These are phyloP conservation scores for Adoxophyes honmai DNA, from an alignment of 1,140 invertebrate species.

Conservation along the genomic window DNA sequence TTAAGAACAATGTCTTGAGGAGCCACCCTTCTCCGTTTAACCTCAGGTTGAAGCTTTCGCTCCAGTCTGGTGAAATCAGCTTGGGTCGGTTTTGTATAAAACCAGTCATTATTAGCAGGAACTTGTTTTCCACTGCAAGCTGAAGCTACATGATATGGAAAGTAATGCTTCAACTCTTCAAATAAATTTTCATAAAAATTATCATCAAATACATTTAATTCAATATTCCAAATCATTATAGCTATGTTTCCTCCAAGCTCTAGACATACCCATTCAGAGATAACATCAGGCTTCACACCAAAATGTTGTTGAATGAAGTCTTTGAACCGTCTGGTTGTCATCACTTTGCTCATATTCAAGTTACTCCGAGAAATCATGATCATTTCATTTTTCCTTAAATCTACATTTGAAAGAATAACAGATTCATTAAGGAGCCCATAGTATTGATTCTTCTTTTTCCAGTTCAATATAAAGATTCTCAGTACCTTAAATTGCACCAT, in stretches of 20 bases:
- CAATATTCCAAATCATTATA: conserved; percentile 7
- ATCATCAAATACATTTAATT: neutral
- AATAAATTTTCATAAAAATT: neutral
- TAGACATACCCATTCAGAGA: neutral
- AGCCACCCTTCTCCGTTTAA: conserved; percentile 3
- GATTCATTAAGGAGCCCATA: conserved; percentile 4
- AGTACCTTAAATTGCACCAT: neutral
- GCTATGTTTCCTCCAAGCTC: conserved; percentile 5
- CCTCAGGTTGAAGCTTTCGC: neutral
- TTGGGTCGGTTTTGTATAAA: conserved; percentile 4
- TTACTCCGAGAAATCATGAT: neutral
- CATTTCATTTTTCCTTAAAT: neutral
- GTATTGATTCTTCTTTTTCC: conserved; percentile 2
- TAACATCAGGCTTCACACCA: neutral
- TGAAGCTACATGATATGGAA: conserved; percentile 1
- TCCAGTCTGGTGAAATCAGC: neutral
- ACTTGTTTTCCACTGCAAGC: neutral
- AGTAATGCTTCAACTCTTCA: neutral
- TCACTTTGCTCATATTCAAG: neutral
- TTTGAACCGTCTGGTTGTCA: neutral
- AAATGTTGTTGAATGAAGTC: conserved; percentile 3
- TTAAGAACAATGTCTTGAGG: neutral
- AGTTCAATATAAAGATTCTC: neutral
- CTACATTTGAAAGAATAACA: neutral
- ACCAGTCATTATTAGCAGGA: neutral